Evolutionary conservation across 2,888 invertebrate genomes (phyloP).

Genomic region (Ophonus ardosiacus): DNA sequence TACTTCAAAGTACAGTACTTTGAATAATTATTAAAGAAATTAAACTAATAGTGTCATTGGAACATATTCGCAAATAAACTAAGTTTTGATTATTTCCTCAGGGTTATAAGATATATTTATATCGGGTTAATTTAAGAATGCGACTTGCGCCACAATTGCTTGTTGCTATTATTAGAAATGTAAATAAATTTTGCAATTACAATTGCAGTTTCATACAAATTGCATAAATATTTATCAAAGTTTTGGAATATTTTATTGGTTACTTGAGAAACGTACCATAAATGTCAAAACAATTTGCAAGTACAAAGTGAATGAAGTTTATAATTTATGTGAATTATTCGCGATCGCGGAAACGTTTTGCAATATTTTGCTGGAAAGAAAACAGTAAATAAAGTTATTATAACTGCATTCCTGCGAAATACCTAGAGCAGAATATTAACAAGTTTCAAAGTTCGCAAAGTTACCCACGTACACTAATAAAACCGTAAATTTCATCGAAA

Average conservation of each 20-base stretch:
- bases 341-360: neutral
- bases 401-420: neutral
- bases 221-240: neutral
- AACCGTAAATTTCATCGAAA: conserved; percentile 13
- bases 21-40: neutral
- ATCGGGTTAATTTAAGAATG: neutral
- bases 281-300: neutral
- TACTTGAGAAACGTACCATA: neutral
- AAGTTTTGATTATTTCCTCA: neutral
- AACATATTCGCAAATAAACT: neutral
- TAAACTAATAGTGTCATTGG: neutral
- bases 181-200: neutral
- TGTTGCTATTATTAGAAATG: neutral
- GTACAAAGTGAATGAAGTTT: neutral
- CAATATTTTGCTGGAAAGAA: neutral
- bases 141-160: neutral
- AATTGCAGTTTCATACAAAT: neutral
- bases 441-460: conserved; percentile 9
- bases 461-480: neutral
- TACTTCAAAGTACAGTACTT: neutral
- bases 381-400: neutral
- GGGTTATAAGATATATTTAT: neutral
- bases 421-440: conserved; percentile 11
- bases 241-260: neutral
- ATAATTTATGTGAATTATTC: neutral